These are phyloP conservation scores for Paedocypris micromegethes DNA, from an alignment of 2,797 vertebrate genomes.

Conservation along the genomic window DNA sequence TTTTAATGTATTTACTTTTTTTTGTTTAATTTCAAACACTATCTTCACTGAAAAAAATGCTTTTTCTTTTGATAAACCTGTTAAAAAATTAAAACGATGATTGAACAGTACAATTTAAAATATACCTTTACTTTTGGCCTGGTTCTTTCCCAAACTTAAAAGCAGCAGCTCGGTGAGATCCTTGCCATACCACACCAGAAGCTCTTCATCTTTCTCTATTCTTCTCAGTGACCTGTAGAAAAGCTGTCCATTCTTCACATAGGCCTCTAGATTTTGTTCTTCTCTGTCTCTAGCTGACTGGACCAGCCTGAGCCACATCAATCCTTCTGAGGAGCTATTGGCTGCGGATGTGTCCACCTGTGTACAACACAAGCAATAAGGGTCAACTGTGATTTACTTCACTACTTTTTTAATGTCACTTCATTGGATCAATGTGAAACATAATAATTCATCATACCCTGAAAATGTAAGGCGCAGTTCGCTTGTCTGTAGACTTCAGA, in stretches of 20 bases:
- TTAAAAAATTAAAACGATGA: neutral
- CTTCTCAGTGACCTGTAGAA: conserved; percentile 90
- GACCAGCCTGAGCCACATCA: conserved; percentile 94
- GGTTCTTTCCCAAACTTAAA: conserved; percentile 74
- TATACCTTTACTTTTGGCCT: conserved; percentile 80
- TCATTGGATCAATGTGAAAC: neutral
- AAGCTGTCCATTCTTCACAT: conserved; percentile 93
- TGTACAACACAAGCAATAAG: neutral
- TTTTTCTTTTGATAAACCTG: neutral
- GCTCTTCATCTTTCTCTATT: conserved; percentile 93
- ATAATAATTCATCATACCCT: conserved; percentile 71
- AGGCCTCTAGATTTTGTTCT: conserved; percentile 95
- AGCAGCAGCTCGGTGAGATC: conserved; percentile 88
- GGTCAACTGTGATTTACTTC: neutral
- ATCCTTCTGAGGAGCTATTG: conserved; percentile 86
- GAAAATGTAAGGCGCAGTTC: conserved; percentile 94
- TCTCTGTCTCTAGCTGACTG: conserved; percentile 90
- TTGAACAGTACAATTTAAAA: conserved; percentile 1
- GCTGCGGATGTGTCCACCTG: conserved; percentile 95
- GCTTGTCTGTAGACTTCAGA: conserved; percentile 93
- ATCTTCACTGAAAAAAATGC: neutral
- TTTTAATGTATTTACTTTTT: neutral
- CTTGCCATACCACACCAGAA: conserved; percentile 95
- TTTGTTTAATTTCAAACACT: neutral
- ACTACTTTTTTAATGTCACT: neutral